A percentile compares a stretch with the other conserved stretches of the same genome.
Conservation (phyloP, 2,888 invertebrate species). For the Norana najaformis region DNA sequence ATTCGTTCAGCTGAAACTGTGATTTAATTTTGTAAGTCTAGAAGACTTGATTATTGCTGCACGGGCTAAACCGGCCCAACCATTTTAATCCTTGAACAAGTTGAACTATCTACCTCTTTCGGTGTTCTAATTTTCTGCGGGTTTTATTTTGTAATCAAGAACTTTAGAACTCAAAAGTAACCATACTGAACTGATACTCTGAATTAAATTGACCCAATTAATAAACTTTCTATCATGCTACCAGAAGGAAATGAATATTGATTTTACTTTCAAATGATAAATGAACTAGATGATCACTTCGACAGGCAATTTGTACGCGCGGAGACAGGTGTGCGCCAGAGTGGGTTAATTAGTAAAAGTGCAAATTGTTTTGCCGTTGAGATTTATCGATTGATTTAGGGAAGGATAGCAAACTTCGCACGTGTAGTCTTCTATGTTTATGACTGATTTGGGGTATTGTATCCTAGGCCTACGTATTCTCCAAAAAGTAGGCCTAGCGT, state of each 20-base stretch:
- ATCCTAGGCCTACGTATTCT: too few relatives aligned
- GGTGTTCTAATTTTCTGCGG: too few relatives aligned
- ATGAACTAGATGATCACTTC: neutral
- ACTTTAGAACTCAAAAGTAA: neutral
- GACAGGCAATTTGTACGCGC: too few relatives aligned
- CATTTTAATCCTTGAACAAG: neutral
- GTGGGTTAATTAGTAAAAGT: too few relatives aligned
- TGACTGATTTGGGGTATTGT: too few relatives aligned
- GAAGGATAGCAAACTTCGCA: too few relatives aligned
- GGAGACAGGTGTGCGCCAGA: too few relatives aligned
- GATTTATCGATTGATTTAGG: too few relatives aligned
- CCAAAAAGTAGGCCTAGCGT: too few relatives aligned
- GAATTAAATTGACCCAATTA: neutral
- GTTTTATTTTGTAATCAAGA: neutral
- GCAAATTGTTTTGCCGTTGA: too few relatives aligned
- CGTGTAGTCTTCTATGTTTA: too few relatives aligned
- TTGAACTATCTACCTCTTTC: neutral
- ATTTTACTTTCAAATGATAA: neutral
- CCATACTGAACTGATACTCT: neutral
- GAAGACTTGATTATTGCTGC: neutral
- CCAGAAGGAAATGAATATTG: neutral
- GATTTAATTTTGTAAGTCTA: neutral
- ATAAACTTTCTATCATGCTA: too few relatives aligned
- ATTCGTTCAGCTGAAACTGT: conserved; percentile 13
- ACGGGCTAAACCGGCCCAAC: neutral